Evolutionary conservation across 2,113 vertebrate species (phyloP), one percentile per base, ranked within the genome.

Genomic region (Gasterosteus aculeatus): DNA sequence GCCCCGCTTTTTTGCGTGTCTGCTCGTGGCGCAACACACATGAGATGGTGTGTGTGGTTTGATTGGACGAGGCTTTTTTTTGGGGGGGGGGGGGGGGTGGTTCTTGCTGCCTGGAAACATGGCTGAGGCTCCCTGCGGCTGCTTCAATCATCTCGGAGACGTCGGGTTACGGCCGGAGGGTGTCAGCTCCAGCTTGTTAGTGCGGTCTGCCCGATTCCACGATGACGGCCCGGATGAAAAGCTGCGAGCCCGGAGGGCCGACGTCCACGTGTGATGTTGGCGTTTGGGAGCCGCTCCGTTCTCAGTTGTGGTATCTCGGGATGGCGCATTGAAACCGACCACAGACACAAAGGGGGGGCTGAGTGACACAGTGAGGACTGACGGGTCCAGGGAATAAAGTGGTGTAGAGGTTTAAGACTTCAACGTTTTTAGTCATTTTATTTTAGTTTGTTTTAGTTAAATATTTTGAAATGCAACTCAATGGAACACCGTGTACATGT

Each of bases 41-140:
- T 58, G 77, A 83, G 83, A 84, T 74, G 12, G 72, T 78, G 83
- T 86, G 80, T 82, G 89, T 69, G 89, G 92, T 90, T 91, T 89
- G 86, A 85, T 80, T 63, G 87, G 87, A 87, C 87, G 82, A 89
- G 82, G 67, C 80, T 88, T 88, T 71, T 82, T 26, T 26, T 26
- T 26, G 22, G 22, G 22, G 22, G 22, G 22, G 22, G 22, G 1
- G 22, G 22, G n/a, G 35, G 35, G 70, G 74, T 78, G 70, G 66
- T 80, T 67, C 75, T 71, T 5, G 72, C 83, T 83, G 82, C 85
- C 89, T 83, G 91, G 90, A 88, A 91, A 91, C 77, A 76, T 46
- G 33, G 70, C 80, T 56, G 67, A 85, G 83, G 75, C 73, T 85
- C 71, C 85, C 75, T 80, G 72, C 69, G 79, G 77, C 81, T 82